Evolutionary conservation across 1,140 invertebrate genomes (phyloP).

Genomic region (Panonychus citri): DNA sequence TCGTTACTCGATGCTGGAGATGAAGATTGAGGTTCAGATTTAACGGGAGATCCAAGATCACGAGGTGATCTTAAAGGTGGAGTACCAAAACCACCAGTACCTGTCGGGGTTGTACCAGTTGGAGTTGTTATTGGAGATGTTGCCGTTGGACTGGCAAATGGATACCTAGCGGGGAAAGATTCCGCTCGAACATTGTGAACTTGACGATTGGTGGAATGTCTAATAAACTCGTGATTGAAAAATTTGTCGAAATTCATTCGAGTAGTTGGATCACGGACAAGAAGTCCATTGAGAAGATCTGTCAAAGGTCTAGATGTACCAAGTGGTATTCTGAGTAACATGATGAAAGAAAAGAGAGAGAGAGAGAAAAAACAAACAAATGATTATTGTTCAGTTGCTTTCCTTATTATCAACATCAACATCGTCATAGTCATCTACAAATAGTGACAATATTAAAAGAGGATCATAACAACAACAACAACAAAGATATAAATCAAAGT

Average conservation of each 20-base stretch:
- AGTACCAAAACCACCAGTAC: too few species aligned
- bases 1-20: not conserved
- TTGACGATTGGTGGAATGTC: constrained; percentile 1
- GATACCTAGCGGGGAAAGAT: too few species aligned
- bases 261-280: constrained; percentile 78
- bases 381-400: too few species aligned
- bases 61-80: not conserved
- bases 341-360: constrained; percentile 5
- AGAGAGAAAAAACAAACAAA: not conserved
- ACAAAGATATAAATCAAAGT: too few species aligned
- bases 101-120: not conserved
- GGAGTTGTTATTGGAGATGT: not conserved
- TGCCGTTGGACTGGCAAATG: too few species aligned
- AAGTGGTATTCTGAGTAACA: constrained; percentile 51
- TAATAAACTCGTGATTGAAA: constrained; percentile 73
- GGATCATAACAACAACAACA: too few species aligned
- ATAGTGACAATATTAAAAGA: too few species aligned
- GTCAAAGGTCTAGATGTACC: constrained; percentile 70
- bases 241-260: constrained; percentile 86
- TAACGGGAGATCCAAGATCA: not conserved
- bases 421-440: too few species aligned
- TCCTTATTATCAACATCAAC: too few species aligned
- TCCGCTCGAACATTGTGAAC: not conserved
- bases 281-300: constrained; percentile 49
- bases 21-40: not conserved